Base-by-base conservation (phyloP, 2,888 invertebrate species). In the Argyresthia goedartella region DNA sequence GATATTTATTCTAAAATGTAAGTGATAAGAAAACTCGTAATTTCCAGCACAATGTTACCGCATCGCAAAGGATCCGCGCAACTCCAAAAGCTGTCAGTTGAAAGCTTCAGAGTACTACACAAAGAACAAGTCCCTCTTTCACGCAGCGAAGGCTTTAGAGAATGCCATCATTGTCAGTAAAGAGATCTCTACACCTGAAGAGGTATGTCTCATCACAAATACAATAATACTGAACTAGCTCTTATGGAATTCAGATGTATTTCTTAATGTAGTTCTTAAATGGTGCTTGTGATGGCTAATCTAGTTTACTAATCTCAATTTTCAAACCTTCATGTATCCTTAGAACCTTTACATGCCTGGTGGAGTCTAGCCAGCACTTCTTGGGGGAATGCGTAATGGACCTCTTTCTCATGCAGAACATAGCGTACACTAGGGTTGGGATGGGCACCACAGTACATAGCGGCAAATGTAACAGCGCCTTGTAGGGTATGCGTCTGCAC, bases 81-180 rank as follows among this genome's bases (percentile, higher is more conserved):
- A 94, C 64, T 93, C 95, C 58, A 94, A 93, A 70, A 93, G 95
- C 34, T 93, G 94, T 63, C 89, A 96, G 55, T 65, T 96, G 61
- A 96, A 96, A 76, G 95, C 97, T 4, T 91, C 96, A 0, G 95
- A 97, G 57, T 92, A 93, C 65, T 94, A 95, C 74, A 93, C 93
- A 71, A 92, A 94, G 74, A 94, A 93, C 73, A 90, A 92, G 73
- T 89, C 95, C 59, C 91, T 93, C 79, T 98, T 97, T 80, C 95
- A 97, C 81, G 96, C 98, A 8, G 98, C 94, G 10, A 97, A 96
- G 90, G 92, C 93, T 48, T 80, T 95, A 62, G 98, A 99, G 71
- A 95, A 96, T 74, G 95, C 95, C 16, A 88, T 94, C 15, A 77
- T 95, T 49, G 89, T 95, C 44, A 90, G 91, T 71, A 94, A 94